phyloP scores from a whole-genome alignment of 1,140 invertebrate species.

The Mya arenaria region DNA sequence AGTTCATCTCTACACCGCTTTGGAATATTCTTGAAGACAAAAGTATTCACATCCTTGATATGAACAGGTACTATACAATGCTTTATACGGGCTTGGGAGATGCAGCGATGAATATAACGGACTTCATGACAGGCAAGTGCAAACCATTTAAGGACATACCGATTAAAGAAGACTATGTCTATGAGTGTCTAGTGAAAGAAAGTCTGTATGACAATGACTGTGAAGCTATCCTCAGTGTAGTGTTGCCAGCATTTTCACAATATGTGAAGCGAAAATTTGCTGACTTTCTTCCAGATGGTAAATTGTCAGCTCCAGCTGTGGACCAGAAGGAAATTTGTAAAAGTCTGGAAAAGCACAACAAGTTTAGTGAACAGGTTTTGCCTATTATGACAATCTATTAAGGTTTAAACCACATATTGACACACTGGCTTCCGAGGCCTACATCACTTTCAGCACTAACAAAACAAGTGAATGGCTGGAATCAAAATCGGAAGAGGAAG shows the following conservation, averaged over 20 bases:
- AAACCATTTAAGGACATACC: constrained; percentile 12
- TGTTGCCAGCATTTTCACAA: not conserved
- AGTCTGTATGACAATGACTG: constrained; percentile 10
- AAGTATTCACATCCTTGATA: not conserved
- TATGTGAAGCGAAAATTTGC: constrained; percentile 3
- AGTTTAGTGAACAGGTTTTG: constrained; percentile 9
- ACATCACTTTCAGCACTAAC: not conserved
- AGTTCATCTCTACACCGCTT: not conserved
- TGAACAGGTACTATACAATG: not conserved
- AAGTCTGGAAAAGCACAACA: constrained; percentile 7
- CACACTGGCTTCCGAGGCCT: not conserved
- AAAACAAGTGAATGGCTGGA: not conserved
- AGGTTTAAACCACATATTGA: constrained; percentile 15
- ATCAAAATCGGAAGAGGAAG: not conserved
- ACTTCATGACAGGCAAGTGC: constrained; percentile 8
- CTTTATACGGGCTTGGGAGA: constrained; percentile 10
- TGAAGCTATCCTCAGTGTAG: not conserved
- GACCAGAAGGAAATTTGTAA: not conserved
- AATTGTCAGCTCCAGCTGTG: not conserved
- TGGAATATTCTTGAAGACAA: constrained; percentile 44
- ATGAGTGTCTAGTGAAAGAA: constrained; percentile 11
- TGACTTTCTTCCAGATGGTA: not conserved
- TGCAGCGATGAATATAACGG: not conserved
- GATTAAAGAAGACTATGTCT: constrained; percentile 32
- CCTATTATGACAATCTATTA: constrained; percentile 10